phyloP scores from a whole-genome alignment of 2,113 vertebrate genomes.

The Rynchops niger region DNA sequence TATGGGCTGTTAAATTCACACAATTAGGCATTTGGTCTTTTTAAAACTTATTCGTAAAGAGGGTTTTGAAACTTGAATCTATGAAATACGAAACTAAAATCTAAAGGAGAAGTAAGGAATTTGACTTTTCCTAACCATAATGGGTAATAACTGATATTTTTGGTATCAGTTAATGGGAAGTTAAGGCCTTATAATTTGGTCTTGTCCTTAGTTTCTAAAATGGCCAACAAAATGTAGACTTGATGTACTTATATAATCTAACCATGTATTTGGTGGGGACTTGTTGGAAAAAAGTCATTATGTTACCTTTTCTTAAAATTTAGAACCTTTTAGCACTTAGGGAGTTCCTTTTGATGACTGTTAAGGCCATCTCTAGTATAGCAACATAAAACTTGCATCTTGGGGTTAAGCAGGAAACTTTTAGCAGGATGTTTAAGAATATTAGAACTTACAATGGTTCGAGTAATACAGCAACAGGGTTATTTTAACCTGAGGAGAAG shows the following conservation, averaged over 20 bases:
- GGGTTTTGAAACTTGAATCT: neutral
- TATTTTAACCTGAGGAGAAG: neutral
- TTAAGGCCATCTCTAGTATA: neutral
- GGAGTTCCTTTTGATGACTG: neutral
- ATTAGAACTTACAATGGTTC: neutral
- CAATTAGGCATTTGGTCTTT: neutral
- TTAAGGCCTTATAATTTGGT: neutral
- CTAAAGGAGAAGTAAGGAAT: neutral
- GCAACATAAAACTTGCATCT: neutral
- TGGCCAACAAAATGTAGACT: neutral
- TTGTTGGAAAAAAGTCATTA: neutral
- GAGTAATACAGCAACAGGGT: neutral
- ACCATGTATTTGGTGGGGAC: neutral
- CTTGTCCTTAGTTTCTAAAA: neutral
- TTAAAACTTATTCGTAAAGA: neutral
- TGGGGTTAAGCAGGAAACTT: neutral
- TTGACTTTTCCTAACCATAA: neutral
- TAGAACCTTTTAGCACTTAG: neutral
- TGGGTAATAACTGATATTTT: neutral
- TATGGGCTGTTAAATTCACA: neutral
- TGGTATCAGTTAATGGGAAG: neutral
- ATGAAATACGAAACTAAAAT: neutral
- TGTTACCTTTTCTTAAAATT: neutral
- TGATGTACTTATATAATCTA: neutral
- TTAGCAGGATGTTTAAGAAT: neutral